These are phyloP conservation scores for Dolomedes plantarius DNA, from an alignment of 2,888 invertebrate species.

Conservation along the genomic window DNA sequence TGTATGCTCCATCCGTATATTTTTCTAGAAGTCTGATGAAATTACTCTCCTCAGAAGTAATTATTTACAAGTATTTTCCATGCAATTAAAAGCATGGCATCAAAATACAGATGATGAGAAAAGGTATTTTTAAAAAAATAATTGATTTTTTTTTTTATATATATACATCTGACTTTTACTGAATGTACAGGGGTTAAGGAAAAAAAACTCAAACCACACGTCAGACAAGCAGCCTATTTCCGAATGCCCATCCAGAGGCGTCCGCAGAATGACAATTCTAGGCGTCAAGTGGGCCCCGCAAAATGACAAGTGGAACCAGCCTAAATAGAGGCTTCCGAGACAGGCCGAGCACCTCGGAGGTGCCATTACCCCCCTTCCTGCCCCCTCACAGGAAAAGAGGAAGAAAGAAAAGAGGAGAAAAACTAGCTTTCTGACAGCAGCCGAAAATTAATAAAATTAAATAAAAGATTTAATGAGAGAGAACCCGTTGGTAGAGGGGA, in stretches of 20 bases:
- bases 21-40: no score
- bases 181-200: no score
- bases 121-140: no score
- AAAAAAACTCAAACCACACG: no score
- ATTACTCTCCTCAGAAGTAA: no score
- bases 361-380: slow-evolving; percentile 20
- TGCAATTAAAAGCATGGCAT: no score
- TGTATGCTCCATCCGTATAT: no score
- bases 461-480: slow-evolving; percentile 20
- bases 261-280: neutral
- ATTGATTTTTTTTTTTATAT: no score
- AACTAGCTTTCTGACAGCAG: slow-evolving; percentile 34
- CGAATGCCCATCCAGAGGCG: slow-evolving; percentile 1
- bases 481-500: neutral
- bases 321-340: slow-evolving; percentile 32
- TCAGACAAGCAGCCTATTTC: neutral
- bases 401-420: neutral
- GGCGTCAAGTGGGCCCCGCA: slow-evolving; percentile 31
- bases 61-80: no score
- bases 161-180: no score
- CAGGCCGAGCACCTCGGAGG: slow-evolving; percentile 37
- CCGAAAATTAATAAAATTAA: slow-evolving; percentile 52
- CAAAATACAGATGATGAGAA: no score
- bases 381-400: neutral
- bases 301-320: slow-evolving; percentile 27